phyloP scores from a whole-genome alignment of 2,888 invertebrate genomes.

The Euplexia lucipara region DNA sequence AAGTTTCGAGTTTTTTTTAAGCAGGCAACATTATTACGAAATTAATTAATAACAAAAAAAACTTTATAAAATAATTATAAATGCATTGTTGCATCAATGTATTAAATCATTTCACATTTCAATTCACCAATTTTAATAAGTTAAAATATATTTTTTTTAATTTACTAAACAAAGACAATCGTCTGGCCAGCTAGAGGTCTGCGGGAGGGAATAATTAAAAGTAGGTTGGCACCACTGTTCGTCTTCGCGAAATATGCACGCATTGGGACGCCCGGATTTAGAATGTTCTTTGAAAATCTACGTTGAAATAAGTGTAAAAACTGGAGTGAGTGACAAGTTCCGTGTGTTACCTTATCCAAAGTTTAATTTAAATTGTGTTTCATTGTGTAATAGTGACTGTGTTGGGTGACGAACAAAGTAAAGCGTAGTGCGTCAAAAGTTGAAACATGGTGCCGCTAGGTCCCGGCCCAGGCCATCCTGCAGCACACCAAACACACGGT shows the following conservation, averaged over 20 bases:
- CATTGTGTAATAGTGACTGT: slow-evolving; percentile 85
- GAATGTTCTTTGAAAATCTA: slow-evolving; percentile 88
- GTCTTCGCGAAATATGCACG: slow-evolving; percentile 90
- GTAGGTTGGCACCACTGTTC: slow-evolving; percentile 84
- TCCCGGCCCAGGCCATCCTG: slow-evolving; percentile 92
- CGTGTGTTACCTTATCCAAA: slow-evolving; percentile 73
- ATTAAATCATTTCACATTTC: neutral
- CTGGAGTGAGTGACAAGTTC: slow-evolving; percentile 77
- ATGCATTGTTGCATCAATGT: too few species aligned
- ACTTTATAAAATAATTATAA: rapidly evolving
- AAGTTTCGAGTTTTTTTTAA: neutral
- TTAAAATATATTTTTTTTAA: neutral
- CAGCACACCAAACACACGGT: slow-evolving; percentile 89
- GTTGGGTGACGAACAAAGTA: slow-evolving; percentile 87
- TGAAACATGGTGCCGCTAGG: slow-evolving; percentile 94
- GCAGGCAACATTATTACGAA: neutral
- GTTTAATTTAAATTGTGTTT: slow-evolving; percentile 76
- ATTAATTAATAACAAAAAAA: too few species aligned
- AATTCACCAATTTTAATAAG: neutral
- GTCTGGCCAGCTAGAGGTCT: slow-evolving; percentile 64
- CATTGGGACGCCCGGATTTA: slow-evolving; percentile 89
- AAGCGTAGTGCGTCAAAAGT: slow-evolving; percentile 87
- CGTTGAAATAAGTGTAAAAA: slow-evolving; percentile 82
- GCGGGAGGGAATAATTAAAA: slow-evolving; percentile 73
- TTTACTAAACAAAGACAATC: slow-evolving; percentile 60